A percentile compares a stretch with the other conserved stretches of the same genome.
These are phyloP conservation scores for Palythoa grandiflora DNA, from an alignment of 92 coral and sea anemone genomes.

Conservation along the genomic window DNA sequence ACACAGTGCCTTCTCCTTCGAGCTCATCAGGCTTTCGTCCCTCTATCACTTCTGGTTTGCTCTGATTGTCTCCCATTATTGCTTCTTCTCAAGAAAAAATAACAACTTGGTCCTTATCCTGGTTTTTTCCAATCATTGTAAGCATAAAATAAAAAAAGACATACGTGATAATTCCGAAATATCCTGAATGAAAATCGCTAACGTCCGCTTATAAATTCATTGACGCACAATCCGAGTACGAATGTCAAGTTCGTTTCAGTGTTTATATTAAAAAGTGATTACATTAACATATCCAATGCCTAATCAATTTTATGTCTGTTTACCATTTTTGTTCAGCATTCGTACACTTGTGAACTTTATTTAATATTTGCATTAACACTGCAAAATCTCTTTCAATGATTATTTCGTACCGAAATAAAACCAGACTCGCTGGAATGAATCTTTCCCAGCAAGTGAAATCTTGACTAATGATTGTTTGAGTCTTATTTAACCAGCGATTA, in stretches of 20 bases:
- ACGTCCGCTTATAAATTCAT: too few species aligned
- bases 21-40: neutral
- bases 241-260: neutral
- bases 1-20: neutral
- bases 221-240: too few species aligned
- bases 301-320: slow-evolving; percentile 2
- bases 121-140: neutral
- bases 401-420: too few species aligned
- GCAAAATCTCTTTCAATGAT: too few species aligned
- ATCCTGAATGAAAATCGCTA: neutral
- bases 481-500: too few species aligned
- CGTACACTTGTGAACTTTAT: neutral
- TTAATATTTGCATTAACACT: neutral
- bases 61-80: slow-evolving; percentile 8
- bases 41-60: slow-evolving; percentile 6
- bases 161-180: neutral
- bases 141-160: neutral
- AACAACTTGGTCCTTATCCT: neutral
- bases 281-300: neutral
- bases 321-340: neutral
- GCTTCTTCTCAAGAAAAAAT: neutral
- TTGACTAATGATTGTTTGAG: too few species aligned
- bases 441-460: too few species aligned
- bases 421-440: too few species aligned
- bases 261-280: neutral